phyloP scores from a whole-genome alignment of 2,888 invertebrate genomes.

The Erebia aethiops region DNA sequence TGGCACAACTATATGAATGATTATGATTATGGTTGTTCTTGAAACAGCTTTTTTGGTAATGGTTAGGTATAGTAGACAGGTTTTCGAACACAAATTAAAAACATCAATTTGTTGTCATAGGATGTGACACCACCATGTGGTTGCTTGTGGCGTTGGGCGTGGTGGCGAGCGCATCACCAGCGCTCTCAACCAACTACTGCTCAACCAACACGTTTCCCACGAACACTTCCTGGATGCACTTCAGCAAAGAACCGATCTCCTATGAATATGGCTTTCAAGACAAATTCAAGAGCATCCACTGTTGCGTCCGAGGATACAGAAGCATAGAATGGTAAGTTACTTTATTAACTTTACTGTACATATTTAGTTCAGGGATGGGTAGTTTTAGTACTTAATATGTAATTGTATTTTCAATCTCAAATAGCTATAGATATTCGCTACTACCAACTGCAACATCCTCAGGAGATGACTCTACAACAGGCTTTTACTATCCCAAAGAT shows the following conservation, averaged over 20 bases:
- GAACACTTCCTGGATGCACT: slow-evolving; percentile 86
- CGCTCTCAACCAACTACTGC: slow-evolving; percentile 79
- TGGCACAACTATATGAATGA: too few relatives aligned
- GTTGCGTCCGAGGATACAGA: slow-evolving; percentile 89
- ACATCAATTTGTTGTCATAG: slow-evolving; percentile 42
- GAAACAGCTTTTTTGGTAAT: background rate
- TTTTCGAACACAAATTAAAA: background rate
- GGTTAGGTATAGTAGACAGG: background rate
- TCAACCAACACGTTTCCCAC: slow-evolving; percentile 82
- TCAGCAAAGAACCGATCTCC: slow-evolving; percentile 88
- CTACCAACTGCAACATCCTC: background rate
- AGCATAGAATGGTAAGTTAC: slow-evolving; percentile 90
- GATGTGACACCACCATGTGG: slow-evolving; percentile 62
- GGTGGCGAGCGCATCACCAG: slow-evolving; percentile 50
- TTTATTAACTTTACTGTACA: background rate
- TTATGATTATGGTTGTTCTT: background rate
- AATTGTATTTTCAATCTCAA: too few relatives aligned
- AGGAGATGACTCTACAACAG: background rate
- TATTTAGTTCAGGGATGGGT: too few relatives aligned
- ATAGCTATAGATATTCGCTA: too few relatives aligned
- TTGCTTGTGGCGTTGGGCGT: slow-evolving; percentile 54
- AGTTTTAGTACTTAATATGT: too few relatives aligned
- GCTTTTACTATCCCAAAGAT: background rate
- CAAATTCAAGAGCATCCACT: slow-evolving; percentile 89
- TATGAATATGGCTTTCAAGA: slow-evolving; percentile 87